phyloP scores from a whole-genome alignment of 2,888 invertebrate species.

The Nephrotoma flavescens region DNA sequence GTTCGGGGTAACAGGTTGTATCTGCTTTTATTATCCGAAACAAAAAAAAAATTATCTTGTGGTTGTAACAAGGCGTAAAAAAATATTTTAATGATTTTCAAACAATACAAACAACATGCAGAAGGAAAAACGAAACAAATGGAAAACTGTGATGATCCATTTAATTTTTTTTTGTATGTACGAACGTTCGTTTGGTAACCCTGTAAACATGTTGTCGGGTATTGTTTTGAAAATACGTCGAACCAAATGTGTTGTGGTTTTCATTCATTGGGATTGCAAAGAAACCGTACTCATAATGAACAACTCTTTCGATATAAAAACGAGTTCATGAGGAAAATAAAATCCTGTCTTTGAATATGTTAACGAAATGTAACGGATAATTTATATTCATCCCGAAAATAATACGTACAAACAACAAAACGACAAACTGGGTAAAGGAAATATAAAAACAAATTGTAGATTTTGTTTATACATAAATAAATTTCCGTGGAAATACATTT shows the following conservation, averaged over 20 bases:
- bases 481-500: background rate
- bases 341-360: background rate
- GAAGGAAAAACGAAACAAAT: background rate
- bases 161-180: background rate
- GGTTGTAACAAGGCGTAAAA: background rate
- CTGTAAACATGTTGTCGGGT: background rate
- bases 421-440: background rate
- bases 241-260: background rate
- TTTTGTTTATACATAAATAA: background rate
- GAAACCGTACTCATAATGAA: background rate
- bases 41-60: background rate
- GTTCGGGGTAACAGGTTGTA: background rate
- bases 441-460: background rate
- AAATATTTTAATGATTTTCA: background rate
- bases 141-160: background rate
- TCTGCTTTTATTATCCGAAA: background rate
- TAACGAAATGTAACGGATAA: background rate
- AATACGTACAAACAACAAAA: background rate
- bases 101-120: background rate
- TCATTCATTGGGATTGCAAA: background rate
- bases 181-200: background rate
- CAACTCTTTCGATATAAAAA: background rate
- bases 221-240: background rate
- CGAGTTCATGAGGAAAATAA: background rate
- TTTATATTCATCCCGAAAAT: background rate